These are phyloP conservation scores for Xyrauchen texanus DNA, from an alignment of 2,113 vertebrate genomes.

Conservation along the genomic window DNA sequence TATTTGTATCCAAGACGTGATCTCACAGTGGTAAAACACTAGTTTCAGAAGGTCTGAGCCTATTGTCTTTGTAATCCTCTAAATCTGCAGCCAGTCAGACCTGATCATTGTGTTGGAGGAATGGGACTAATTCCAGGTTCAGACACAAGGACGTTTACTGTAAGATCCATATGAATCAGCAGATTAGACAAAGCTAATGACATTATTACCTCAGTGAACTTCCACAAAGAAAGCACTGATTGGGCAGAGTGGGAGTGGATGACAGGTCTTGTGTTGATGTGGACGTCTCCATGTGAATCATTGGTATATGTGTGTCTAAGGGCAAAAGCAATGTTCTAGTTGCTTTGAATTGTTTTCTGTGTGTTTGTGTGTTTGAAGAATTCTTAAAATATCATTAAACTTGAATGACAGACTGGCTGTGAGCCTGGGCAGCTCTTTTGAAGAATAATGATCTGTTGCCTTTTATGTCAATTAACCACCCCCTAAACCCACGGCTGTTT, in stretches of 20 bases:
- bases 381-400: constrained; percentile 25
- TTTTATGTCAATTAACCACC: constrained; percentile 24
- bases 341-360: background rate
- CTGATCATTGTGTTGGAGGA: constrained; percentile 5
- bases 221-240: background rate
- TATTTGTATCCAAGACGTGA: constrained; percentile 35
- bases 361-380: background rate
- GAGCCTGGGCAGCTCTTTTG: background rate
- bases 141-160: constrained; percentile 11
- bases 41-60: constrained; percentile 37
- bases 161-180: constrained; percentile 28
- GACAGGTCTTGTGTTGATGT: background rate
- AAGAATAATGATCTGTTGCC: constrained; percentile 27
- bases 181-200: background rate
- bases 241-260: background rate
- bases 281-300: background rate
- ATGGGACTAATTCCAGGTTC: constrained; percentile 8
- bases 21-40: constrained; percentile 21
- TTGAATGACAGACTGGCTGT: constrained; percentile 33
- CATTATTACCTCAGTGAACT: background rate
- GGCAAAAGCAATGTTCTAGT: background rate
- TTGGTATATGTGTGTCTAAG: background rate
- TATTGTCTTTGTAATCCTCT: constrained; percentile 33
- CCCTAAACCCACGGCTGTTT: constrained; percentile 12
- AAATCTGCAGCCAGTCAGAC: constrained; percentile 26